phyloP scores from a whole-genome alignment of 1,140 invertebrate genomes.

The Dryas iulia region DNA sequence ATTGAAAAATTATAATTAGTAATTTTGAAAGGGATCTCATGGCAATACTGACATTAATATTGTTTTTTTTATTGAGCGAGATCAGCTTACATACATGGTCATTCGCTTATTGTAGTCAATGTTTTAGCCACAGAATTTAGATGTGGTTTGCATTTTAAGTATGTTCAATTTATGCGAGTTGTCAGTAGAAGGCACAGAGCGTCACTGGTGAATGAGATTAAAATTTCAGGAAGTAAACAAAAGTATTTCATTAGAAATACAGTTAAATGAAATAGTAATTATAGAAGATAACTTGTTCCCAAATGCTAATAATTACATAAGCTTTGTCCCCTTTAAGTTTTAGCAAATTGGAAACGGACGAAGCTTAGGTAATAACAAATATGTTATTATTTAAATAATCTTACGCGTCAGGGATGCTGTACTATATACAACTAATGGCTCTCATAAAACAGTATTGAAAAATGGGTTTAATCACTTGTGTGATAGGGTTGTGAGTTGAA shows the following conservation, averaged over 20 bases:
- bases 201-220: background rate
- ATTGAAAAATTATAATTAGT: background rate
- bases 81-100: background rate
- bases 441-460: background rate
- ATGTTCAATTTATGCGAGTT: background rate
- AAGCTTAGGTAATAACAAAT: background rate
- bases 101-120: background rate
- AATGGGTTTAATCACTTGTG: background rate
- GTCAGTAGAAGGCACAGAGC: background rate
- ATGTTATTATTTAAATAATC: background rate
- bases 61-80: background rate
- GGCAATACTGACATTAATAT: constrained; percentile 1
- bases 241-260: too few relatives aligned
- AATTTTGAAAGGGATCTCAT: background rate
- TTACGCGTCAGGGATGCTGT: background rate
- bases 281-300: too few relatives aligned
- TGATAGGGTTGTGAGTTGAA: background rate
- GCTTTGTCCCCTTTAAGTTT: too few relatives aligned
- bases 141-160: background rate
- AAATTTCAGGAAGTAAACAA: background rate
- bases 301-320: too few relatives aligned
- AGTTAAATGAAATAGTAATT: too few relatives aligned
- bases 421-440: background rate
- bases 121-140: background rate
- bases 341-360: too few relatives aligned